Conservation (phyloP, 2,797 vertebrate genomes). For the Sebastes diaconus region DNA sequence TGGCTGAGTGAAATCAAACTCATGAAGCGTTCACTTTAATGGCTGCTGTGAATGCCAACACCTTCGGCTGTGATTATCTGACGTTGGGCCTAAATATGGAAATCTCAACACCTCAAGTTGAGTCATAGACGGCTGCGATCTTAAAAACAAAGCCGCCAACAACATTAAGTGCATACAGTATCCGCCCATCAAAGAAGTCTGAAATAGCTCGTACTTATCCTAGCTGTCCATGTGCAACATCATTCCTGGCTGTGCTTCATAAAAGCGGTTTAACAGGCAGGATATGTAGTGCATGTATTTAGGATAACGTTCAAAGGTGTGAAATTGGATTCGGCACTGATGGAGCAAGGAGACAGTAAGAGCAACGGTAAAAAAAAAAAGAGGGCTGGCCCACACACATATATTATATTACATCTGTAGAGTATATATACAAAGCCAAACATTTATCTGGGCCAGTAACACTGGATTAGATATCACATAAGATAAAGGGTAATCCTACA, state of each 20-base stretch:
- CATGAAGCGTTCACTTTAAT: background rate
- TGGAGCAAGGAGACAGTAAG: conserved; percentile 42
- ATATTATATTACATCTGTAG: conserved; percentile 25
- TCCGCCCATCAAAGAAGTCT: conserved; percentile 10
- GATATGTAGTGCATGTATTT: conserved; percentile 61
- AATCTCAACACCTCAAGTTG: background rate
- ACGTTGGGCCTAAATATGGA: background rate
- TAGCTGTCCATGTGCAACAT: conserved; percentile 25
- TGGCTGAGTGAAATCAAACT: background rate
- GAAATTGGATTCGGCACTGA: conserved; percentile 74
- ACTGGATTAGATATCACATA: background rate
- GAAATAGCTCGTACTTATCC: conserved; percentile 29
- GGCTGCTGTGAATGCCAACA: background rate
- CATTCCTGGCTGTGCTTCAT: conserved; percentile 52
- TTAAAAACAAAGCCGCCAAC: background rate
- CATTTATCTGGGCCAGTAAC: conserved; percentile 4
- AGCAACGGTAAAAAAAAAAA: conserved; percentile 35
- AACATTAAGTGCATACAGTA: background rate
- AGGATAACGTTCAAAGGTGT: conserved; percentile 74
- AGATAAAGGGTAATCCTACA: background rate
- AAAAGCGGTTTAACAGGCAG: conserved; percentile 50
- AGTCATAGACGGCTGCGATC: background rate
- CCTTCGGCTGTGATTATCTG: conserved; percentile 1
- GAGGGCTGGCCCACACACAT: conserved; percentile 11
- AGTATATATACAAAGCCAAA: background rate